Evolutionary conservation across 2,888 invertebrate genomes (phyloP), one percentile per base, ranked within the genome.

Genomic region (Anthophora plumipes): DNA sequence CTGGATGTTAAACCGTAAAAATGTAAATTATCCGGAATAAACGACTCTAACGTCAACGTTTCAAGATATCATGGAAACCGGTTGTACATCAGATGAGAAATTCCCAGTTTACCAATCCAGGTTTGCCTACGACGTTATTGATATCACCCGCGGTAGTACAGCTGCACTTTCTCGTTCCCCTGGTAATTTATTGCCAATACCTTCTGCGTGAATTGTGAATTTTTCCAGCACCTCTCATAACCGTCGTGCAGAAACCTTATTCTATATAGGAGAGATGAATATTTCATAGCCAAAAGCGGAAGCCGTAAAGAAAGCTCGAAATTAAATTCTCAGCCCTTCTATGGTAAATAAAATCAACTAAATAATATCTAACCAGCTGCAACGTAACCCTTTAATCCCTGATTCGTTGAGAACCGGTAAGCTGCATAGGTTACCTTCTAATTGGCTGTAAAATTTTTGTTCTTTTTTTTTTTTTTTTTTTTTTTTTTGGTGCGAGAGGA

Each of bases 111-210:
- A 31, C 61, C 74, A 69, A 20, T 61, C 61, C 73, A 43, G 37
- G n/a, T 70, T 78, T 59, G 37, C 55, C 64, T 46, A 48, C 46
- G 75, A 61, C 70, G 69, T 83, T 86, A 85, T 83, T 76, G 80
- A 81, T 86, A 86, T 80, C 80, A 70, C 64, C 31, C 31, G 31
- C 76, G 78, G 41, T 37, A 50, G 66, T 57, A 41, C 60, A 74
- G 71, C 71, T 72, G 66, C 71, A 71, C 67, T 78, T 71, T 74
- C 68, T 31, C 74, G 59, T 39, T 48, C 50, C 48, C 60, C 12
- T 11, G 17, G 5, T 67, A 70, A 85, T 85, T 79, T 77, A 86
- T 86, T 20, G 78, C 68, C 81, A 37, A 84, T 85, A 85, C 75
- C 55, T 37, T 39, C 31, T 3, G 70, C 59, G 57, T 63, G 54